These are phyloP conservation scores for Arizona elegans DNA, from an alignment of 2,113 vertebrate genomes.

Conservation along the genomic window DNA sequence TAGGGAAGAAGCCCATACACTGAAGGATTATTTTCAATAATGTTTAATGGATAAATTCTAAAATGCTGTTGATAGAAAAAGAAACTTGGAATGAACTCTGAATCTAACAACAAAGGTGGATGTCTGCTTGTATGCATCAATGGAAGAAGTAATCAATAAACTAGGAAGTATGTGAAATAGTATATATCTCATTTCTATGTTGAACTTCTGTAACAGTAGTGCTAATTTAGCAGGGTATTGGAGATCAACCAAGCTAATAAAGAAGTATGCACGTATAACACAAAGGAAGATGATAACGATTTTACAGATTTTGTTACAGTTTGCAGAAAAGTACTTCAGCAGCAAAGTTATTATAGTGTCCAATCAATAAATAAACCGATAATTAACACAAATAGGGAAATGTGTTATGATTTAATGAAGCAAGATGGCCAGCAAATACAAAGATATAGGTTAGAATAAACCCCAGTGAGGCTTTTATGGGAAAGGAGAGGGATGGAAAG, in stretches of 20 bases:
- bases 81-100: not conserved
- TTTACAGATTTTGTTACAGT: not conserved
- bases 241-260: conserved; percentile 5
- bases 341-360: not conserved
- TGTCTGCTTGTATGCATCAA: no score
- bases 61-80: not conserved
- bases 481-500: no score
- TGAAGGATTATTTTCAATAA: not conserved
- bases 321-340: not conserved
- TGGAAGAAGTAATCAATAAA: not conserved
- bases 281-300: not conserved
- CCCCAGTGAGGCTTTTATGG: conserved; percentile 31
- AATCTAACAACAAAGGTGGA: not conserved
- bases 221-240: not conserved
- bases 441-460: not conserved
- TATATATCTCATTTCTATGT: not conserved
- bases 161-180: not conserved
- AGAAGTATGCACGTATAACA: conserved; percentile 12
- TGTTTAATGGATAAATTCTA: not conserved
- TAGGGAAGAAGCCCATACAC: not conserved
- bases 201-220: not conserved
- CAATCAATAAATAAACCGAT: conserved; percentile 7
- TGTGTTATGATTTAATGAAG: conserved; percentile 22
- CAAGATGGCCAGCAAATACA: not conserved
- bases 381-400: conserved; percentile 14